Conservation (phyloP, 2,888 invertebrate genomes). For the Seira musarum region DNA sequence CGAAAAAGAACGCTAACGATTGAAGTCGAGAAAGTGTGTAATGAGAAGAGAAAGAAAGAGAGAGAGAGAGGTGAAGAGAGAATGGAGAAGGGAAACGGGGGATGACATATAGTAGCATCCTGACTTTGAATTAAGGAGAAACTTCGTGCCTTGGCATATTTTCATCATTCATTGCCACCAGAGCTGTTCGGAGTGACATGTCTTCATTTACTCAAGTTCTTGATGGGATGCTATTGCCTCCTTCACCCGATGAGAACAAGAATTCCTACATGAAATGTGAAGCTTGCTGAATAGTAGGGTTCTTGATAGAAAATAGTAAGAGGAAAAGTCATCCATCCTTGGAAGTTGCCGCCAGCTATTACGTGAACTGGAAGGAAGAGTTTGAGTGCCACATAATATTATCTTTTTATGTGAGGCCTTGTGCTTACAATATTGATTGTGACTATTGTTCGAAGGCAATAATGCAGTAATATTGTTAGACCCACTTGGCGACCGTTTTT, state of each 20-base stretch:
- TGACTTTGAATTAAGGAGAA: conserved; percentile 38
- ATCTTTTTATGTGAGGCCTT: neutral
- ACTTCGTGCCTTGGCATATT: conserved; percentile 59
- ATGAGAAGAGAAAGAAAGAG: conserved; percentile 22
- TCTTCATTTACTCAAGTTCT: conserved; percentile 34
- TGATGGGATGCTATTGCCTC: conserved; percentile 28
- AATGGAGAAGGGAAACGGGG: conserved; percentile 13
- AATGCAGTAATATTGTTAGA: too few species aligned
- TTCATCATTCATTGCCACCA: conserved; percentile 53
- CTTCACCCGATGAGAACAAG: too few species aligned
- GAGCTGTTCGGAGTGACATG: conserved; percentile 33
- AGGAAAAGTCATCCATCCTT: conserved; percentile 12
- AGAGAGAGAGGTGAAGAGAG: conserved; percentile 15
- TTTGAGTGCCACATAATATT: neutral
- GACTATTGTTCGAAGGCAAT: neutral
- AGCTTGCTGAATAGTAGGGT: neutral
- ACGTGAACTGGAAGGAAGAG: neutral
- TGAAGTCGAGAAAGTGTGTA: conserved; percentile 20
- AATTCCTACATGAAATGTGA: neutral
- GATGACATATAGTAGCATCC: conserved; percentile 18
- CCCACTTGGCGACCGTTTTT: too few species aligned
- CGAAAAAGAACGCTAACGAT: conserved; percentile 30
- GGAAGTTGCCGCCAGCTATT: conserved; percentile 5
- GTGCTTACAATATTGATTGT: neutral
- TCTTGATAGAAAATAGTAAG: neutral